phyloP scores from a whole-genome alignment of 2,888 invertebrate genomes.

The Syrista parreyssii region DNA sequence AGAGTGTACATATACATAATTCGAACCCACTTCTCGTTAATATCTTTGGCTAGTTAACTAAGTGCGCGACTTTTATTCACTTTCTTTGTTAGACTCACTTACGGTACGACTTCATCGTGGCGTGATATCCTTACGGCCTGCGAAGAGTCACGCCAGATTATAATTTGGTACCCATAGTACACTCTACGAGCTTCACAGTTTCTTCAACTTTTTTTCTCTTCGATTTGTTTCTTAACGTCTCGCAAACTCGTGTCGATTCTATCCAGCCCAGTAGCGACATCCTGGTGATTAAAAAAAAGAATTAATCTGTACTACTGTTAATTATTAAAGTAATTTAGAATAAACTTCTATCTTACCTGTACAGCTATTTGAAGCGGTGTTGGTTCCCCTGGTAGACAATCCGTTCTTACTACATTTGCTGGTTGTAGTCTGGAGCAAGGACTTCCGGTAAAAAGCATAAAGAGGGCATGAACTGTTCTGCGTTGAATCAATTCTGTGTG shows the following conservation, averaged over 20 bases:
- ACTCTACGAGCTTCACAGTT: neutral
- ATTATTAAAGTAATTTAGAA: neutral
- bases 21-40: constrained; percentile 29
- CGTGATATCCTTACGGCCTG: constrained; percentile 20
- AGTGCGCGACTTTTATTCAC: constrained; percentile 27
- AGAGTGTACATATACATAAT: constrained; percentile 24
- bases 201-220: constrained; percentile 16
- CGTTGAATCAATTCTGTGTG: constrained; percentile 62
- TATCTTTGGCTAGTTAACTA: constrained; percentile 55
- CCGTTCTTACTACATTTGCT: constrained; percentile 53
- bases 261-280: neutral
- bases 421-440: constrained; percentile 60
- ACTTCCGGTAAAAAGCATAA: constrained; percentile 63
- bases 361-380: constrained; percentile 64
- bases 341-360: constrained; percentile 49
- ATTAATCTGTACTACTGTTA: neutral
- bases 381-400: constrained; percentile 58
- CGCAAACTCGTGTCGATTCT: neutral
- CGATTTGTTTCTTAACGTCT: constrained; percentile 13
- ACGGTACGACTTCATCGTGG: constrained; percentile 27
- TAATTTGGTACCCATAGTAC: constrained; percentile 3
- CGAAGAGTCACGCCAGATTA: constrained; percentile 23
- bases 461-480: constrained; percentile 63
- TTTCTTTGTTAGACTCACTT: constrained; percentile 25
- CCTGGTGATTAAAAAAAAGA: neutral